Evolutionary conservation across 2,113 vertebrate species (phyloP), one percentile per base, ranked within the genome.

Genomic region (Lophius piscatorius): DNA sequence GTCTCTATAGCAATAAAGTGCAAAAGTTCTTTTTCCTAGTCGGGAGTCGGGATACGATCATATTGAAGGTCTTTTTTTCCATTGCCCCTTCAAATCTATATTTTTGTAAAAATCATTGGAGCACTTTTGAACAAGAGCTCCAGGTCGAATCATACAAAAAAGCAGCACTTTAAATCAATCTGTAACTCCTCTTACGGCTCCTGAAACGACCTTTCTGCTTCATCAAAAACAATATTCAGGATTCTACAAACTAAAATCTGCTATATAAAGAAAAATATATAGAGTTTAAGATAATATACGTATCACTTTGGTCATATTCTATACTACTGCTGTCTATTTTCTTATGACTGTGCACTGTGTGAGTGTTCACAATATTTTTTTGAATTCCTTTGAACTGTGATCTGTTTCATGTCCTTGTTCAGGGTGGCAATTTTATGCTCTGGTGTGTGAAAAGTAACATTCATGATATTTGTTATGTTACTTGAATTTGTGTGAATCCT

Each of bases 271-370:
- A 9, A 69, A 64, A 75, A 74, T 29, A 49, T 31, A 23, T 36
- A 62, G n/a, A 31, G 69, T 44, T 42, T 46, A 33, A 34, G 31
- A 13, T 50, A 64, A n/a, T n/a, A n/a, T n/a, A n/a, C n/a, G n/a
- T n/a, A n/a, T n/a, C n/a, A n/a, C n/a, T n/a, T n/a, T n/a, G n/a
- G n/a, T n/a, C 36, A 67, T 56, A 61, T 80, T 59, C 29, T 50
- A 73, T 36, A 73, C 78, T 58, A 82, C 66, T 67, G 38, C 66
- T 74, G 78, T 86, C 77, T 87, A 84, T 86, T 89, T 89, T 87
- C 72, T 72, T 75, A 87, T 73, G 79, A 76, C 84, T 86, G 81
- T 87, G 73, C 71, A 79, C 76, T 76, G 71, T 84, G 68, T 80
- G 66, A 61, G 42, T 69, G 47, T 76, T 70, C 46, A 74, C 14